Base-by-base conservation (phyloP, 2,113 vertebrate genomes). In the Rutilus rutilus region DNA sequence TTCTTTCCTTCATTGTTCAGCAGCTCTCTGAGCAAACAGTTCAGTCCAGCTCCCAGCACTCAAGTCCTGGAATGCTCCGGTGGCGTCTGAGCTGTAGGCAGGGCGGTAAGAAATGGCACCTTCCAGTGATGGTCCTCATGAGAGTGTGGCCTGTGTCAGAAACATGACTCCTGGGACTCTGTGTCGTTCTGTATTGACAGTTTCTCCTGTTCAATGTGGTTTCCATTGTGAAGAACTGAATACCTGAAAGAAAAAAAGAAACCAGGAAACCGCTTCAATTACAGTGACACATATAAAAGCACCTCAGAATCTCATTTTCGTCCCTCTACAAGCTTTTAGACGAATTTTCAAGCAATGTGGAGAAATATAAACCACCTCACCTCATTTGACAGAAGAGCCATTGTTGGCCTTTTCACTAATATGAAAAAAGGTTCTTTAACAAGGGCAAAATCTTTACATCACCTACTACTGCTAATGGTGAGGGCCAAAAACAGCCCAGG, bases 111-210 rank as follows among this genome's bases (percentile, higher is more conserved):
- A 9, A 73, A 64, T 62, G 80, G 80, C 73, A 80, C 75, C 79
- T 88, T 88, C 78, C 87, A 88, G 59, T 80, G 54, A 54, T 50
- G 78, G 64, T 69, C 64, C 84, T 73, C 62, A 62, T 54, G 47
- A 73, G 79, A 47, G 8, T 62, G 64, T 25, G 62, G 25, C 74
- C 33, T 74, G 47, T 65, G 90, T 96, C 93, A 95, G 92, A 95
- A 94, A 88, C 94, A 94, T 88, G 94, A 95, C 92, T 96, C 95
- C 25, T 90, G 91, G 33, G 91, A 95, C 90, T 94, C 94, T 84
- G 90, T 93, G 90, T 89, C 89, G 69, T 84, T 88, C 75, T 92
- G 93, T 82, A 92, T 90, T 57, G 88, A 83, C 90, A 89, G 92
- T 83, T 93, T 93, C 87, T 94, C 92, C 83, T 91, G 92, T 87